Conservation (phyloP, 2,113 vertebrate genomes). For the Podarcis cretensis region DNA sequence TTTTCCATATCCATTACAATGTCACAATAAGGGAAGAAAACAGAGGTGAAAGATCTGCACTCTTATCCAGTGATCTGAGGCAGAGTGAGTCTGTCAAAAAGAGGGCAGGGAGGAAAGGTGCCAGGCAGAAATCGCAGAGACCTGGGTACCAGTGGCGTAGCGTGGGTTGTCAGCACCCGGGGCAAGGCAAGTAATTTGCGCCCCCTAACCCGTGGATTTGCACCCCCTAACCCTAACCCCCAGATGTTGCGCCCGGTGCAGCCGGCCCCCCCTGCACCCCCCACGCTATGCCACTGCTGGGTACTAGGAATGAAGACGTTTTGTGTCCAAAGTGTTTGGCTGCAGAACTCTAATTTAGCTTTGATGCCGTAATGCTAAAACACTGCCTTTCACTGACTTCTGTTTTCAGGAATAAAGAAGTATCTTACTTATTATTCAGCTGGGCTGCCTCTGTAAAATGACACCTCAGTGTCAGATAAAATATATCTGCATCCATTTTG, state of each 20-base stretch:
- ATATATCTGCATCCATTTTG: neutral
- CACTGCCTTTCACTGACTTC: neutral
- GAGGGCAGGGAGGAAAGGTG: neutral
- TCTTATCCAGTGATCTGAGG: neutral
- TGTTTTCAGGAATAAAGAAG: neutral
- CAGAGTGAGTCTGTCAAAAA: neutral
- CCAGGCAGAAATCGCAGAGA: neutral
- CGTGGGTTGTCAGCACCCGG: no score
- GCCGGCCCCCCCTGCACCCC: no score
- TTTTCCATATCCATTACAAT: neutral
- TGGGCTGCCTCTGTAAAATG: constrained; percentile 18
- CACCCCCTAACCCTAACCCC: no score
- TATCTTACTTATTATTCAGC: neutral
- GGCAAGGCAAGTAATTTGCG: no score
- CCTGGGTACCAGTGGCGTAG: neutral
- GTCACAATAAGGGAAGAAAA: neutral
- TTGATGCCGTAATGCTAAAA: neutral
- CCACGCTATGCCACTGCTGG: neutral
- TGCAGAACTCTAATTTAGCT: neutral
- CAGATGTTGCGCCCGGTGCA: no score
- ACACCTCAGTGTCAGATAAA: constrained; percentile 10
- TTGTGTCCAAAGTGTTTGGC: neutral
- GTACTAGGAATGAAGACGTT: neutral
- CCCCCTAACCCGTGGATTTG: no score
- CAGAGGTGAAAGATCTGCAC: neutral